Base-by-base conservation (phyloP, 2,113 vertebrate genomes). In the Phoenicopterus ruber region DNA sequence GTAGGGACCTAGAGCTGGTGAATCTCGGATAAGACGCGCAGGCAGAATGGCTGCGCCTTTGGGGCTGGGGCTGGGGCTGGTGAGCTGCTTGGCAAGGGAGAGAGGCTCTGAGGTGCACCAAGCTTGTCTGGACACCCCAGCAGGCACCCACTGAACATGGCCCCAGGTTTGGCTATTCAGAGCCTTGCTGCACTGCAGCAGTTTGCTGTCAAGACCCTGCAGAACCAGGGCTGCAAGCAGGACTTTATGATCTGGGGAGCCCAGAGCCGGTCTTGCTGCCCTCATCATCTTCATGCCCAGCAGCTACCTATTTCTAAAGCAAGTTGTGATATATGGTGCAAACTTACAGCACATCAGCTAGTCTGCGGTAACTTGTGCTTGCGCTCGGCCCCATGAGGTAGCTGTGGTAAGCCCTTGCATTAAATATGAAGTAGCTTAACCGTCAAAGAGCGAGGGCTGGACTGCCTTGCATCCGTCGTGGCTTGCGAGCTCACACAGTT, bases 361-460 rank as follows among this genome's bases (percentile, higher is more conserved):
- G 24, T 17, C 62, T 83, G 38, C 3, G 2, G 63, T 80, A 89
- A 32, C 36, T 70, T 20, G 26, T 44, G 28, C 58, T 54, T 50
- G 57, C 2, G 4, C 3, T 7, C 34, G 54, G 91, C 29, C 67
- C 76, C 0, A 0, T 38, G 59, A 86, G 91, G 50, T 59, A 74
- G 36, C 55, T 88, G 76, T 70, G 82, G 76, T 50, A 67, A 89
- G 63, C 29, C 42, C 50, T 73, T 29, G 34, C 50, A 74, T 89
- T 93, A 91, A 94, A 94, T 88, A 70, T 46, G 63, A 90, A 92
- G 40, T 63, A 77, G 62, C 28, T 88, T 58, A 86, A 78, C 88
- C 55, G 80, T 58, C 71, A 73, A 54, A 83, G 76, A 62, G 36
- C 3, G 4, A 46, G 34, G 13, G 17, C 46, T 94, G 85, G 40